Percentiles rank a stretch among this genome's conserved stretches.
These are phyloP conservation scores for Distichodus sexfasciatus DNA, from an alignment of 2,797 vertebrate species.

Conservation along the genomic window DNA sequence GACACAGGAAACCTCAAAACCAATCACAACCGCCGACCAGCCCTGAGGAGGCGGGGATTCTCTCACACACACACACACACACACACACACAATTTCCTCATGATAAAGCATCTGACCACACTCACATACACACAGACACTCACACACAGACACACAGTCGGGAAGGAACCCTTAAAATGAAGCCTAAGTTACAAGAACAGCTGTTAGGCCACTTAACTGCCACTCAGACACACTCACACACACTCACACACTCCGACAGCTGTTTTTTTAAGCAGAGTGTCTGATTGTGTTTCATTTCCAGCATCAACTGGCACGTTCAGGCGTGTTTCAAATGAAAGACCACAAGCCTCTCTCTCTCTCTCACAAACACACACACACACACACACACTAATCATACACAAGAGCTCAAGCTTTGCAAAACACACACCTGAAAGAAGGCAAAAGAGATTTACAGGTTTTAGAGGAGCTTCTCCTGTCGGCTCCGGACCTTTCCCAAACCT, in stretches of 20 bases:
- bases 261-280: background rate
- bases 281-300: conserved; percentile 9
- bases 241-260: background rate
- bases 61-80: too few species aligned
- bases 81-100: conserved; percentile 40
- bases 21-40: conserved; percentile 31
- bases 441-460: too few species aligned
- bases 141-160: background rate
- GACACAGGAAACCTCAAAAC: conserved; percentile 45
- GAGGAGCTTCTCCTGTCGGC: too few species aligned
- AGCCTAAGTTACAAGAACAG: conserved; percentile 13
- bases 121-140: background rate
- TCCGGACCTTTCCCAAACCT: too few species aligned
- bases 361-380: background rate
- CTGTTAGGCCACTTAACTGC: conserved; percentile 17
- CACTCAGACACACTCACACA: background rate
- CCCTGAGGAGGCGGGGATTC: conserved; percentile 13
- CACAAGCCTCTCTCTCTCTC: background rate
- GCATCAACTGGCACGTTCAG: conserved; percentile 6
- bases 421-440: background rate
- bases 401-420: background rate
- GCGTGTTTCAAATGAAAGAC: background rate
- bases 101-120: background rate
- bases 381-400: background rate
- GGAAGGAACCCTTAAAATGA: background rate